Conservation (phyloP, 2,888 invertebrate species). For the Atethmia centrago region DNA sequence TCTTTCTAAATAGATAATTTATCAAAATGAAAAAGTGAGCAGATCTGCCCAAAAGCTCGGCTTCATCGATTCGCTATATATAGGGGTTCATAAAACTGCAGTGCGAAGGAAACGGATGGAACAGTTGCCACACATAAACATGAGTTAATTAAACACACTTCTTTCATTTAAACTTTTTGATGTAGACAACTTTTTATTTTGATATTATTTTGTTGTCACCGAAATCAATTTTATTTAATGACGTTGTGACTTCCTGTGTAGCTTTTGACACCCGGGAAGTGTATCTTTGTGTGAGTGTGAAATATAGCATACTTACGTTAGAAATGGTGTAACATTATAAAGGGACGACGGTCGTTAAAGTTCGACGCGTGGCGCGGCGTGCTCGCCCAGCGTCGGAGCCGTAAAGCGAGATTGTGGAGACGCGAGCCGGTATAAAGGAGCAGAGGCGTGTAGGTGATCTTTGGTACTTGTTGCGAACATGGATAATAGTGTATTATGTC, state of each 20-base stretch:
- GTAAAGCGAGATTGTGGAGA: background rate
- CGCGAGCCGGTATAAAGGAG: background rate
- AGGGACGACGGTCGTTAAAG: conserved; percentile 34
- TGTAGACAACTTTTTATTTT: conserved; percentile 42
- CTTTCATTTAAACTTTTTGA: conserved; percentile 49
- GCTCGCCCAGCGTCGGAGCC: background rate
- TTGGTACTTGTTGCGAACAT: conserved; percentile 5
- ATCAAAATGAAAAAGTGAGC: conserved; percentile 14
- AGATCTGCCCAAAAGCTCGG: conserved; percentile 13
- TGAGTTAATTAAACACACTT: conserved; percentile 27
- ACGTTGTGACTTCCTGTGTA: conserved; percentile 51
- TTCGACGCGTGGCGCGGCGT: background rate
- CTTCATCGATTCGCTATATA: conserved; percentile 20
- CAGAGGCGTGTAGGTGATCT: conserved; percentile 23
- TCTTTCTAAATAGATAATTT: background rate
- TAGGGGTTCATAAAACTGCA: conserved; percentile 30
- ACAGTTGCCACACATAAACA: conserved; percentile 30
- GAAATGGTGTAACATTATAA: conserved; percentile 34
- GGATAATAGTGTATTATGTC: conserved; percentile 39
- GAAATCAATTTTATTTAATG: conserved; percentile 57
- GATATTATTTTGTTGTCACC: conserved; percentile 46
- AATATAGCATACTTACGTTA: conserved; percentile 26
- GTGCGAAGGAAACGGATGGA: conserved; percentile 35
- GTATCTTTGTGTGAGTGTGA: conserved; percentile 28
- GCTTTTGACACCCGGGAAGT: conserved; percentile 44